A percentile compares a stretch with the other conserved stretches of the same genome.
These are phyloP conservation scores for Todiramphus saurophagus DNA, from an alignment of 2,113 vertebrate genomes.

Conservation along the genomic window DNA sequence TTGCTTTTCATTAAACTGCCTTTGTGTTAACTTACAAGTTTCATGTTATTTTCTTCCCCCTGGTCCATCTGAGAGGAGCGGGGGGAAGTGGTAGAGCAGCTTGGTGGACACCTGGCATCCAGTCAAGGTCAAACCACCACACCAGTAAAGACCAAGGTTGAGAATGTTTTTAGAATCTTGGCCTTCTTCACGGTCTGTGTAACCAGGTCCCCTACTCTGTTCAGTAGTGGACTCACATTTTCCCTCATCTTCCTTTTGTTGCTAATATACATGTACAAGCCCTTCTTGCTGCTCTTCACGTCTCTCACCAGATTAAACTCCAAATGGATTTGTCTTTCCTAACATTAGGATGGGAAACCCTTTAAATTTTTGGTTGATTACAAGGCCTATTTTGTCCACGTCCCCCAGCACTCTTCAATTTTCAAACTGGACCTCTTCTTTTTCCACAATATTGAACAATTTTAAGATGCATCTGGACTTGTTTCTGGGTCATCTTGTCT, in stretches of 20 bases:
- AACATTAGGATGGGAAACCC: background rate
- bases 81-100: no score
- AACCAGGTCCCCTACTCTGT: background rate
- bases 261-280: background rate
- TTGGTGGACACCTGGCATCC: no score
- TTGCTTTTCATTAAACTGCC: no score
- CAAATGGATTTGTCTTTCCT: background rate
- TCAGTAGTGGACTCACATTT: background rate
- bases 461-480: no score
- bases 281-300: background rate
- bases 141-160: background rate
- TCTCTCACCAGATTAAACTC: background rate
- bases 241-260: background rate
- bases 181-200: background rate
- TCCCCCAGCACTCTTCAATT: accelerated
- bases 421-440: background rate
- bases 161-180: background rate
- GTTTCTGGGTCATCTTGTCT: no score
- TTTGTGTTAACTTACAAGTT: no score
- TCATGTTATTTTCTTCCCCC: no score
- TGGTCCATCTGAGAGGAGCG: no score
- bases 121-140: no score
- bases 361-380: background rate
- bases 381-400: background rate
- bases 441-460: no score